Conservation (phyloP, 2,888 invertebrate genomes). For the Lapara coniferarum region DNA sequence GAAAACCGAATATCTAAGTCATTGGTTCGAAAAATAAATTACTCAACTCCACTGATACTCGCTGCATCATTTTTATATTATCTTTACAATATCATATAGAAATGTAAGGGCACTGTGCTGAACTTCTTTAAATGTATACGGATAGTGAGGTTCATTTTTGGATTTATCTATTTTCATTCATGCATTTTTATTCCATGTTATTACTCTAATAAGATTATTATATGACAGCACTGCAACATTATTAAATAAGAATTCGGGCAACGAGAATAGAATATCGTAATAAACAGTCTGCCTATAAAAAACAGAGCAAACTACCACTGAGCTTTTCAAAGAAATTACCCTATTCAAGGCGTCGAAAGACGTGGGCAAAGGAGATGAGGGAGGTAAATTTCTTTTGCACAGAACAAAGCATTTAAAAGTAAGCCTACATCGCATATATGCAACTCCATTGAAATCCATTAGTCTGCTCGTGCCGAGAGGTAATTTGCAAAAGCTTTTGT, state of each 20-base stretch:
- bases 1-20: neutral
- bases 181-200: constrained; percentile 32
- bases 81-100: too few relatives aligned
- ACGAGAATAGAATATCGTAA: constrained; percentile 42
- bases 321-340: constrained; percentile 69
- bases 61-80: neutral
- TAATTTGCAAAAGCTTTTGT: constrained; percentile 77
- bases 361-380: constrained; percentile 59
- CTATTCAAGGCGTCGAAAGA: constrained; percentile 67
- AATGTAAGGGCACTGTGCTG: neutral
- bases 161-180: constrained; percentile 30
- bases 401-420: constrained; percentile 77
- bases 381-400: constrained; percentile 72
- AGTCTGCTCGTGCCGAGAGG: constrained; percentile 66
- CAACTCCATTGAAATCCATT: constrained; percentile 79
- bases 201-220: constrained; percentile 39
- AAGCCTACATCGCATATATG: constrained; percentile 72
- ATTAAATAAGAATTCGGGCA: constrained; percentile 47
- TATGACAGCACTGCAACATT: constrained; percentile 33
- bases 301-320: constrained; percentile 52
- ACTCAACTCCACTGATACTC: neutral
- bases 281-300: constrained; percentile 48
- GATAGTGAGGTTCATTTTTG: constrained; percentile 25
- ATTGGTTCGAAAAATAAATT: neutral
- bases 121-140: neutral